These are phyloP conservation scores for Tubulanus polymorphus DNA, from an alignment of 2,888 invertebrate species.

Conservation along the genomic window DNA sequence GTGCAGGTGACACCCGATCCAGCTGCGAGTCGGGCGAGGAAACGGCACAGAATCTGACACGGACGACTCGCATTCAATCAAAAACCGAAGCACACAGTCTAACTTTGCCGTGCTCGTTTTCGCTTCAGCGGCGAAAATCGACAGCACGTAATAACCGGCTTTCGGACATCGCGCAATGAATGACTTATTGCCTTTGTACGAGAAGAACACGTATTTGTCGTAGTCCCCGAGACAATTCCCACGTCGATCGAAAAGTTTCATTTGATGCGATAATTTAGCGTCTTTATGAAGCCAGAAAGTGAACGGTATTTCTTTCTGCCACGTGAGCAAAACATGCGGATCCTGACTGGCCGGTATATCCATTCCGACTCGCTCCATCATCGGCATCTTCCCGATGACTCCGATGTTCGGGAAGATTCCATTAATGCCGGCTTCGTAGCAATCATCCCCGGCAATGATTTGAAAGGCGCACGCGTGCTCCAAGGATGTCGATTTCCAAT, in stretches of 20 bases:
- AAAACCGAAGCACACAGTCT: slow-evolving; percentile 43
- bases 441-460: slow-evolving; percentile 21
- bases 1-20: slow-evolving; percentile 43
- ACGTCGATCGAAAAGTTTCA: slow-evolving; percentile 39
- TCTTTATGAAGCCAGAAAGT: slow-evolving; percentile 34
- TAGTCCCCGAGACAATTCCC: slow-evolving; percentile 38
- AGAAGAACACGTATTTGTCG: slow-evolving; percentile 42
- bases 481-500: slow-evolving; percentile 43
- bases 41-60: slow-evolving; percentile 33
- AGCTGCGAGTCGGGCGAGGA: slow-evolving; percentile 42
- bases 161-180: slow-evolving; percentile 47
- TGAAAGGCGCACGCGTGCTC: slow-evolving; percentile 49
- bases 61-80: slow-evolving; percentile 44
- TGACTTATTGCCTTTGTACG: slow-evolving; percentile 37
- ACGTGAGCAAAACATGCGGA: slow-evolving; percentile 36
- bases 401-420: background rate
- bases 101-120: slow-evolving; percentile 22
- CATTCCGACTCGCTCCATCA: slow-evolving; percentile 36
- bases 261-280: slow-evolving; percentile 42
- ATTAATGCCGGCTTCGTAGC: background rate
- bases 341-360: slow-evolving; percentile 32
- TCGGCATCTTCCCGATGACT: slow-evolving; percentile 34
- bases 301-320: slow-evolving; percentile 28
- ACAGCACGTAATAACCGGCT: slow-evolving; percentile 48
- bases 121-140: slow-evolving; percentile 36